Conservation (phyloP, 2,888 invertebrate species). For the Mythimna albipuncta region DNA sequence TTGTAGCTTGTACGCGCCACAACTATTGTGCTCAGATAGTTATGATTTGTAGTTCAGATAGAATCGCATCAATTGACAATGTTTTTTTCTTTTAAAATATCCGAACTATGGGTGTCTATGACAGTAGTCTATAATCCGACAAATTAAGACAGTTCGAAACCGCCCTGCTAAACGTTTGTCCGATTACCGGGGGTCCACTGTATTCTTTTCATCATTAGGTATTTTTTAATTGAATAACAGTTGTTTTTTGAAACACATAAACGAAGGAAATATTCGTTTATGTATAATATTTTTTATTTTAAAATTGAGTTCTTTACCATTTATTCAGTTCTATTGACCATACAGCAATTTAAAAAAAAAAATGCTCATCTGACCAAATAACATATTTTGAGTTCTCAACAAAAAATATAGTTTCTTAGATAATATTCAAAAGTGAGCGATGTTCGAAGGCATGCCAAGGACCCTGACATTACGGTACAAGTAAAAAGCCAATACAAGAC, state of each 20-base stretch:
- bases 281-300: not conserved
- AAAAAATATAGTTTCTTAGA: constrained; percentile 18
- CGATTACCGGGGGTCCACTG: too few species aligned
- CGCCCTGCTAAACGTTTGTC: too few species aligned
- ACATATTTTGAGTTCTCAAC: constrained; percentile 28
- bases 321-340: constrained; percentile 9
- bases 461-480: constrained; percentile 26
- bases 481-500: constrained; percentile 60
- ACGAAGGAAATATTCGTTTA: not conserved
- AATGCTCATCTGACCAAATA: constrained; percentile 20
- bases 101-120: too few species aligned
- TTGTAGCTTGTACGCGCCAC: too few species aligned
- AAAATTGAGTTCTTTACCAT: not conserved
- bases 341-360: constrained; percentile 1
- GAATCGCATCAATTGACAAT: too few species aligned
- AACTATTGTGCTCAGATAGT: too few species aligned
- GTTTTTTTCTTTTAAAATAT: too few species aligned
- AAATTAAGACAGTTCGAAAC: not conserved
- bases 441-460: constrained; percentile 33
- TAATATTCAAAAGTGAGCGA: constrained; percentile 30
- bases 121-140: too few species aligned
- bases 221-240: not conserved
- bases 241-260: constrained; percentile 7
- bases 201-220: not conserved
- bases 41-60: too few species aligned